Base-by-base conservation (phyloP, 1,140 invertebrate species). In the Drosophila novamexicana region DNA sequence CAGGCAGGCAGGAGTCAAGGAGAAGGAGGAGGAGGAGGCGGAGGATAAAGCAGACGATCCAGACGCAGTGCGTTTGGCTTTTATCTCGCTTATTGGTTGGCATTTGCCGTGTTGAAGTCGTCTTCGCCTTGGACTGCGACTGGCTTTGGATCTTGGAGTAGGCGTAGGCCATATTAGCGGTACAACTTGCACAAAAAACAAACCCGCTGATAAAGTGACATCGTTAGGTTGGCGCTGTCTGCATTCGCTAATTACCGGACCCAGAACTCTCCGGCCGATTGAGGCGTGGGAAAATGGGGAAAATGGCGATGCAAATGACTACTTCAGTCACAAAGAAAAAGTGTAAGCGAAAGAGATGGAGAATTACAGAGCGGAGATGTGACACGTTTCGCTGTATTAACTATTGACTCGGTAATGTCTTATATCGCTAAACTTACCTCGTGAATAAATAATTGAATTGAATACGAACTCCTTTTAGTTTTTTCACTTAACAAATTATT, bases 121-220 rank as follows among this genome's bases (percentile, higher is more conserved):
- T 78, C 61, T 52, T 65, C 45, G 65, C 50, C 62, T 18, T 47
- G 42, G 72, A 62, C 64, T 57, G 29, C 45, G 45, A 47, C 66
- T 63, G 72, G 42, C 57, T 70, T 14, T 53, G 63, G 40, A 45
- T 39, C 47, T 78, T 64, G 80, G 80, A 89, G 85, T 89, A 84
- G 83, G 84, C 81, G 86, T 85, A 78, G 75, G 81, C 85, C 77
- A 83, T 84, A 85, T 90, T 90, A 90, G 84, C 84, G 81, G 84
- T 83, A 85, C 84, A 81, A 84, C 77, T 90, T 89, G 85, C 84
- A 84, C 75, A 89, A 85, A 68, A 61, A 77, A 71, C 74, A 88
- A 82, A 81, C 85, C 83, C 83, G 82, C 85, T 85, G 82, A 85
- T 85, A 85, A 85, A 85, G 82, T 82, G 83, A 88, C 82, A 85